Percentiles rank a stretch among this genome's conserved stretches.
These are phyloP conservation scores for Eurois occulta DNA, from an alignment of 2,888 invertebrate genomes.

Conservation along the genomic window DNA sequence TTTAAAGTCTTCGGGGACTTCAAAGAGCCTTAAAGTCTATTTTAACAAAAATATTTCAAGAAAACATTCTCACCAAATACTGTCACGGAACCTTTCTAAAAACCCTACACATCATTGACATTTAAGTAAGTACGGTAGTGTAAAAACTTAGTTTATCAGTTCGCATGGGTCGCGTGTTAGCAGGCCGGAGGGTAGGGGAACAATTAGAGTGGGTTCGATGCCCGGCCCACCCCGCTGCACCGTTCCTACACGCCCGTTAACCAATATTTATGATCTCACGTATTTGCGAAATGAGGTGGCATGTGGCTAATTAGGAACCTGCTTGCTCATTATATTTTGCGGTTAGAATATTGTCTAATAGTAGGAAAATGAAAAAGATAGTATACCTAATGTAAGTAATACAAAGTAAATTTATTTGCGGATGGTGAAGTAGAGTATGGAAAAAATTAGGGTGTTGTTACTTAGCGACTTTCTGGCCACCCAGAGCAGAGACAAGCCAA, in stretches of 20 bases:
- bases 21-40: background rate
- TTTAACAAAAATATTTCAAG: background rate
- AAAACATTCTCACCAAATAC: conserved; percentile 5
- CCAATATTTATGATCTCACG: conserved; percentile 51
- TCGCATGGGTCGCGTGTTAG: conserved; percentile 54
- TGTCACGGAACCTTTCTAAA: conserved; percentile 2
- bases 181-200: conserved; percentile 57
- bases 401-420: background rate
- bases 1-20: background rate
- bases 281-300: conserved; percentile 56
- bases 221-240: conserved; percentile 59
- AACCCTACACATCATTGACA: conserved; percentile 49
- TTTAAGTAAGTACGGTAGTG: conserved; percentile 48
- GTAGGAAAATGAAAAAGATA: background rate
- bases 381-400: no score
- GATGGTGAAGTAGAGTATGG: background rate
- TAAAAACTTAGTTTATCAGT: conserved; percentile 52
- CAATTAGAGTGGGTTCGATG: conserved; percentile 63
- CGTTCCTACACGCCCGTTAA: conserved; percentile 60
- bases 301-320: conserved; percentile 42
- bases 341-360: background rate
- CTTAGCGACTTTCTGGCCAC: no score
- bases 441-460: no score
- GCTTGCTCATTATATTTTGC: conserved; percentile 34
- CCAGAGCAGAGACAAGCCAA: no score